Conservation (phyloP, 2,113 vertebrate species). For the Pao palembangensis region DNA sequence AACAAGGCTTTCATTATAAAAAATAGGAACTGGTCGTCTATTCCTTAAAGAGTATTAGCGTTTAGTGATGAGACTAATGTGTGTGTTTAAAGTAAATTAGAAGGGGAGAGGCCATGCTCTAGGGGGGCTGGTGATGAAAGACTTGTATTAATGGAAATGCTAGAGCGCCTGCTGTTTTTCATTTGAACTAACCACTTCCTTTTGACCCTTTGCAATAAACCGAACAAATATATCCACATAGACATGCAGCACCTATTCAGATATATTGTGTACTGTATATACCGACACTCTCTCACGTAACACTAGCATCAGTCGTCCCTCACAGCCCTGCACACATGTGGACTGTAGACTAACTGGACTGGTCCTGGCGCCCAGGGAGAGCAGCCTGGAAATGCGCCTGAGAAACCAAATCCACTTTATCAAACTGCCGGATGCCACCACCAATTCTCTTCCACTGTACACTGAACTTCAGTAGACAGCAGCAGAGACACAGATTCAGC, state of each 20-base stretch:
- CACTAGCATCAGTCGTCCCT: slow-evolving; percentile 42
- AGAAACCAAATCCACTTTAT: slow-evolving; percentile 92
- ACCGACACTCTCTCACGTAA: slow-evolving; percentile 28
- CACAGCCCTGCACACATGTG: slow-evolving; percentile 82
- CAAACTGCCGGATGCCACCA: slow-evolving; percentile 88
- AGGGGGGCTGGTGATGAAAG: slow-evolving; percentile 94
- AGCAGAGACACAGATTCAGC: slow-evolving; percentile 29
- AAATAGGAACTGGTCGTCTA: slow-evolving; percentile 73
- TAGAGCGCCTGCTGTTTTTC: slow-evolving; percentile 85
- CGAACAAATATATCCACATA: slow-evolving; percentile 34
- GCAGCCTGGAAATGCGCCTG: slow-evolving; percentile 77
- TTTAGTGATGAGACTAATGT: slow-evolving; percentile 93
- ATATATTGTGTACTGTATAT: slow-evolving; percentile 41
- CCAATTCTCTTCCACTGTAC: slow-evolving; percentile 66
- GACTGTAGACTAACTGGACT: slow-evolving; percentile 88
- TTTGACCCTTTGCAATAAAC: slow-evolving; percentile 52
- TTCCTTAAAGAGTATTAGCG: slow-evolving; percentile 85
- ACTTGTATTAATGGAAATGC: slow-evolving; percentile 85
- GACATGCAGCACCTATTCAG: slow-evolving; percentile 36
- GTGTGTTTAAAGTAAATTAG: slow-evolving; percentile 93
- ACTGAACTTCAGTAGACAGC: slow-evolving; percentile 55
- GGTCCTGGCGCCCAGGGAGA: slow-evolving; percentile 84
- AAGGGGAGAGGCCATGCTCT: slow-evolving; percentile 88
- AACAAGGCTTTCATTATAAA: slow-evolving; percentile 63
- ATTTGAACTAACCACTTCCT: slow-evolving; percentile 84